phyloP scores from a whole-genome alignment of 1,140 invertebrate genomes.

The Plutomurus gul region DNA sequence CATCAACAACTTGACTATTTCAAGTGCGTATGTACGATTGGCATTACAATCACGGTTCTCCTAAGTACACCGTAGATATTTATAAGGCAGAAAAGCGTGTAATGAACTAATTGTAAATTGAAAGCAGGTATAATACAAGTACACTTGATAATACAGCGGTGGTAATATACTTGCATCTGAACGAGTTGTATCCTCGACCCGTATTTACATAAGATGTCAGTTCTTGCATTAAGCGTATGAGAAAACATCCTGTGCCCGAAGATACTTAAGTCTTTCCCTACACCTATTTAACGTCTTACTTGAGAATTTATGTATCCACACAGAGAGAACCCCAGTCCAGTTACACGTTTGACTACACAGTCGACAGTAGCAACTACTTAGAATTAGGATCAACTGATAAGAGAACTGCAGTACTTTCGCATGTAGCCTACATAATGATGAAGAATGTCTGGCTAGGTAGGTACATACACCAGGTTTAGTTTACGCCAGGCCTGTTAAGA shows the following conservation, averaged over 20 bases:
- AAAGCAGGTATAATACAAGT: neutral
- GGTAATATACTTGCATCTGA: neutral
- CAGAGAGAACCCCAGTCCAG: neutral
- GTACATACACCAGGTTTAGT: too few relatives aligned
- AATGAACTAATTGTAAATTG: neutral
- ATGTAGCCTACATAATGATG: constrained; percentile 1
- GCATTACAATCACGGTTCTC: neutral
- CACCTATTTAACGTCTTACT: neutral
- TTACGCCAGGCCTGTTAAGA: too few relatives aligned
- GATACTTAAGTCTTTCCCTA: neutral
- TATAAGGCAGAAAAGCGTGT: neutral
- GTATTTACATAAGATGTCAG: neutral
- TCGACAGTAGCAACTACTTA: constrained; percentile 5
- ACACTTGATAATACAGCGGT: neutral
- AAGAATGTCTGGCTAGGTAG: neutral
- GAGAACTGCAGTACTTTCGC: neutral
- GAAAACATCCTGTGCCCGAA: neutral
- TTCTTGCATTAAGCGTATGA: neutral
- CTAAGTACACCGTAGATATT: neutral
- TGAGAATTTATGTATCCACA: neutral
- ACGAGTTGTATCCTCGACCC: neutral
- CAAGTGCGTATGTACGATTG: neutral
- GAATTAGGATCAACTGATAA: constrained; percentile 18
- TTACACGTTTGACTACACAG: neutral
- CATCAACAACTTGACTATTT: constrained; percentile 11